Base-by-base conservation (phyloP, 2,888 invertebrate genomes). In the Apocheima hispidaria region DNA sequence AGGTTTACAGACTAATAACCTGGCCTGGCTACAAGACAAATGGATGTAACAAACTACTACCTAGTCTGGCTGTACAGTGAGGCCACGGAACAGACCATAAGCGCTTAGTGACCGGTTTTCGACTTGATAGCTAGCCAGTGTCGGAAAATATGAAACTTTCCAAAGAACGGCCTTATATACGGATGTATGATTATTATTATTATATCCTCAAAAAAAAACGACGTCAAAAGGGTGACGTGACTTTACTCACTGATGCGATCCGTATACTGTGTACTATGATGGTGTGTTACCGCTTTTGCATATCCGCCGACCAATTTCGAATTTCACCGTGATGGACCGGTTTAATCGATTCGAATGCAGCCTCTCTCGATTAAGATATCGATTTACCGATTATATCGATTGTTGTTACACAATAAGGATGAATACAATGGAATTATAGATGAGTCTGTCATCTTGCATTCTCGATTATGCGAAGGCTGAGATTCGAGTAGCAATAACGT, bases 291-390 rank as follows among this genome's bases (percentile, higher is more conserved):
- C 66, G 71, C 53, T 54, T 66, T 65, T 63, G 61, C 54, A 63
- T 67, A 54, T 68, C 71, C 60, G 57, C 48, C 60, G 69, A 73
- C 77, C 69, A 81, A 81, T 83, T 83, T 83, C 81, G 73, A 82
- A 84, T 89, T 89, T 90, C 88, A 75, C 86, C 77, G 69, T 70
- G 75, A 70, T 66, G 72, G 68, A 87, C 87, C 84, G 84, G 87
- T 88, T 80, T 61, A 35, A 57, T 51, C 62, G 46, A 61, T 50
- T 50, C 41, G 41, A 57, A 48, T 41, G 23, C 33, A 55, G 40
- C 52, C 55, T 65, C 58, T 63, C 65, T 63, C 65, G 64, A 63
- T 63, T 66, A 53, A 43, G 60, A 65, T 57, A 64, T 62, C 66
- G 66, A 65, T 65, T 63, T 23, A 16, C 36, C 65, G 64, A 63